Evolutionary conservation across 2,797 vertebrate species (phyloP), one percentile per base, ranked within the genome.

Genomic region (Euthynnus affinis): DNA sequence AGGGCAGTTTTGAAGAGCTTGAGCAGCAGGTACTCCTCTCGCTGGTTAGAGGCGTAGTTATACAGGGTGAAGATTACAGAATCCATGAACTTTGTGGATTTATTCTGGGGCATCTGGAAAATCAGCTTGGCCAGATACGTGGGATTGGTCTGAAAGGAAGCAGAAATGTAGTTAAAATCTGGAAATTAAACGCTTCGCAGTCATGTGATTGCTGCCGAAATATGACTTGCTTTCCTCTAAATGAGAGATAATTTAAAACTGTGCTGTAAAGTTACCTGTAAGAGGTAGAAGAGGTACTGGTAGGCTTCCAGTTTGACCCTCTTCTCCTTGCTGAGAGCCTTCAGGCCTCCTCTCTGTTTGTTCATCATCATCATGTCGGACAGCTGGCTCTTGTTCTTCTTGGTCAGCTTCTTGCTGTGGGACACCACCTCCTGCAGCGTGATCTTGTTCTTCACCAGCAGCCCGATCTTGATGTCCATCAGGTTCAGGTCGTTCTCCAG

Each of bases 51-150:
- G 5, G 98, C 98, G 1, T 99, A 99, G 93, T 99, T 99, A 80
- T 99, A 99, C 14, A 99, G 93, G 0, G 98, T 99, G 94, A 99
- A 99, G 93, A 99, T 99, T 1, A 99, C 98, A 13, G 98, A 98
- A 91, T 99, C 98, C 98, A 99, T 99, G 92, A 99, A 99, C 88
- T 99, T 99, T 20, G 98, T 99, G 80, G 98, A 99, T 88, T 97
- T 99, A 88, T 99, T 99, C 91, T 99, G 98, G 6, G 98, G 98
- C 98, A 99, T 99, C 94, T 99, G 98, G 93, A 99, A 99, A 89
- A 99, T 99, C 87, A 99, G 94, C 96, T 99, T 99, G 80, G 98
- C 98, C 74, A 99, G 94, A 81, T 99, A 99, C 2, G 97, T 98
- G 14, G 98, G 98, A 88, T 99, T 99, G 68, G 98, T 99, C 97